Percentiles rank a stretch among this genome's conserved stretches.
Conservation (phyloP, 35 echinoderm and acorn worm genomes). For the Apostichopus parvimensis region DNA sequence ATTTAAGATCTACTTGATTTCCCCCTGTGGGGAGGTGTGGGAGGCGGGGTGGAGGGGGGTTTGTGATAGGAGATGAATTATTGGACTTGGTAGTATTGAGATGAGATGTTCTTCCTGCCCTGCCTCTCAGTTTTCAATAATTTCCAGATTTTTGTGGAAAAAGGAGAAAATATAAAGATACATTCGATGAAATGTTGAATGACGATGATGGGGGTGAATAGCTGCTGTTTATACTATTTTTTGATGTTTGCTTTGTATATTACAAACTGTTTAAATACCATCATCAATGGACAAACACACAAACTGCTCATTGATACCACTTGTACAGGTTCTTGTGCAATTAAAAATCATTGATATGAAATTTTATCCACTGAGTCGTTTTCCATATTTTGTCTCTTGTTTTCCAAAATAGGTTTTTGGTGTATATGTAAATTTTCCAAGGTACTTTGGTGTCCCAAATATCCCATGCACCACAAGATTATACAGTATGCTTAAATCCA, state of each 20-base stretch:
- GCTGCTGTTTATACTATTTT: neutral
- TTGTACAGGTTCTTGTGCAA: neutral
- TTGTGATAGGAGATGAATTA: too few relatives aligned
- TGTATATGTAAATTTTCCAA: neutral
- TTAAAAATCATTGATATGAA: neutral
- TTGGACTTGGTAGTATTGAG: too few relatives aligned
- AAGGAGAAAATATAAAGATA: too few relatives aligned
- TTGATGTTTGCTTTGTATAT: constrained; percentile 1
- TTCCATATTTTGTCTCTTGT: neutral
- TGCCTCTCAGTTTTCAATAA: neutral
- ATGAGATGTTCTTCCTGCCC: neutral
- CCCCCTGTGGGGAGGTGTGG: too few relatives aligned
- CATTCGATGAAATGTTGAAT: neutral
- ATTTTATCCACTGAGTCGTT: neutral
- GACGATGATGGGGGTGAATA: neutral
- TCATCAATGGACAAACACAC: neutral
- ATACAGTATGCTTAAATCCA: too few relatives aligned
- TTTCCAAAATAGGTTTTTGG: neutral
- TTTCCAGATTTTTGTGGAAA: neutral
- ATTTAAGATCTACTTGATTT: too few relatives aligned
- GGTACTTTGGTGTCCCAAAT: too few relatives aligned
- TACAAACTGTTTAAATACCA: neutral
- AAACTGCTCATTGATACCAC: neutral
- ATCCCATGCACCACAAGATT: too few relatives aligned
- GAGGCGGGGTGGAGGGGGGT: too few relatives aligned